Evolutionary conservation across 2,888 invertebrate species (phyloP), one percentile per base, ranked within the genome.

Genomic region (Alentia gelatinosa): DNA sequence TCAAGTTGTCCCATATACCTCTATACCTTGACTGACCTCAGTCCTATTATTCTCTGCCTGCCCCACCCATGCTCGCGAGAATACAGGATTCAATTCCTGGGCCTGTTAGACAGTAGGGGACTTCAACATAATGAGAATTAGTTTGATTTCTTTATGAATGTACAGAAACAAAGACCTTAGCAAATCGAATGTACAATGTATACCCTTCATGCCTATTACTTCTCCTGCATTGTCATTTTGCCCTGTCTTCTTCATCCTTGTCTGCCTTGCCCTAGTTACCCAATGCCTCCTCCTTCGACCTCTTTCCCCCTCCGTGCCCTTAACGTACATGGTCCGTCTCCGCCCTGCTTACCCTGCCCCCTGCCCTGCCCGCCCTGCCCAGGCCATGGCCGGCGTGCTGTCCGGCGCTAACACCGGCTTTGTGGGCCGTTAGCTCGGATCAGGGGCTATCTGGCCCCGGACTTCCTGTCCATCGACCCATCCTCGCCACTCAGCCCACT

Each of bases 401-500:
- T 15, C 37, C 39, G 35, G 37, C 79, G 79, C 79, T 79, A 79
- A 79, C 79, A 79, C 79, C 79, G 37, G 79, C 79, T 79, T 79
- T 79, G 79, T 79, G 19, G 79, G 79, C 79, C 86, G 42, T 86
- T 86, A 86, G 86, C 86, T 30, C 30, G 86, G 86, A 86, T 86
- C 86, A 86, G 50, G 47, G 47, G 47, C 47, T 86, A 86, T 86
- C 86, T 47, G 47, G 86, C 42, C 42, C 47, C 12, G 42, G 26
- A 47, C 86, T 50, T 50, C 50, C 86, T 50, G 86, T 86, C 86
- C 86, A 86, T 86, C 86, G 86, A 42, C 86, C 86, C 86, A 86
- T 86, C 86, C 86, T 26, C 23, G 30, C 47, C 86, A 50, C 86
- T 86, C 86, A 50, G 50, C 86, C 86, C 50, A 50, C 86, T 86